phyloP scores from a whole-genome alignment of 2,797 vertebrate species.

The Heterohyrax brucei region DNA sequence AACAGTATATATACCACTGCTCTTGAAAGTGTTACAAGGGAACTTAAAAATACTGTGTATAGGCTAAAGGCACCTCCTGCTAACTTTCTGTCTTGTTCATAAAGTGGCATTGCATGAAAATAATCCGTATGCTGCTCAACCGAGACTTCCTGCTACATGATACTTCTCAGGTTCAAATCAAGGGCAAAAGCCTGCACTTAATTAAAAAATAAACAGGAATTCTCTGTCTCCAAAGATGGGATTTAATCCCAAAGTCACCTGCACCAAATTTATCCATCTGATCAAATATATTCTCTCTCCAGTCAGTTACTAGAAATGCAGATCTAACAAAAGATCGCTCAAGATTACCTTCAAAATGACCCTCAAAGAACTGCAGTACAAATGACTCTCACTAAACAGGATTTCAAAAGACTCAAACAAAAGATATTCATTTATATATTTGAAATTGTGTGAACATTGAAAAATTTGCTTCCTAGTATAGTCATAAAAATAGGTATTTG shows the following conservation, averaged over 20 bases:
- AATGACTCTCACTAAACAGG: background rate
- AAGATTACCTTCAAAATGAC: background rate
- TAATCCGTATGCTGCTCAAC: background rate
- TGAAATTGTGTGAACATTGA: background rate
- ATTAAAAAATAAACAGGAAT: conserved; percentile 76
- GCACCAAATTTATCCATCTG: background rate
- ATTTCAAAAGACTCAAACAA: conserved; percentile 42
- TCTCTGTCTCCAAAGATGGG: conserved; percentile 64
- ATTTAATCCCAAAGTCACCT: conserved; percentile 64
- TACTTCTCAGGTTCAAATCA: conserved; percentile 71
- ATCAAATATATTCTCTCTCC: background rate
- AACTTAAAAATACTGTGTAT: background rate
- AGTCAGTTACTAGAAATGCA: background rate
- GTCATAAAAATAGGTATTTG: background rate
- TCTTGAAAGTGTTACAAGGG: background rate
- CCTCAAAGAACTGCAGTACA: background rate
- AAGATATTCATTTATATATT: background rate
- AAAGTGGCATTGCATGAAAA: background rate
- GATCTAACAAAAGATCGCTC: background rate
- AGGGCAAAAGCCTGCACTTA: conserved; percentile 76
- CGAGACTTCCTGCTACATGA: conserved; percentile 73
- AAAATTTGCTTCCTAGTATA: background rate
- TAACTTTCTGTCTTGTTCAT: conserved; percentile 37
- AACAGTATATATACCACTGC: conserved; percentile 16
- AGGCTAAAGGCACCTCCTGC: background rate